Evolutionary conservation across 2,888 invertebrate genomes (phyloP).

Genomic region (Parascotia fuliginaria): DNA sequence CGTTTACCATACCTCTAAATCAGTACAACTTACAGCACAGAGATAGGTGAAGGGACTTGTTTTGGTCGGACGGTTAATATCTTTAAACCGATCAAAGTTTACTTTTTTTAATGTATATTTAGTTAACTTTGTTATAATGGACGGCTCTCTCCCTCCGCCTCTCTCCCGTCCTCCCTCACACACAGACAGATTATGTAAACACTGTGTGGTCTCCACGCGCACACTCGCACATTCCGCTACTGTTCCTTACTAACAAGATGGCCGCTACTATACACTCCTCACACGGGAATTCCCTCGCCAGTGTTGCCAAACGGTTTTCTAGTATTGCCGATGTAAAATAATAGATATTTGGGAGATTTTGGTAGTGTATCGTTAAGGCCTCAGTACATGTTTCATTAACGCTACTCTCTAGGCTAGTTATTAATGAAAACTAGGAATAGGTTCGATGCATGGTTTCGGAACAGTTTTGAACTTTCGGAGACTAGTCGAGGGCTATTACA

Average conservation of each 20-base stretch:
- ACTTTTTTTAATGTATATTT: too few relatives aligned
- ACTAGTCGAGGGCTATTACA: slow-evolving; percentile 42
- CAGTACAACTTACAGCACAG: slow-evolving; percentile 40
- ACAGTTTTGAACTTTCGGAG: slow-evolving; percentile 41
- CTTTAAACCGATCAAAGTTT: too few relatives aligned
- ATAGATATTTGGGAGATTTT: slow-evolving; percentile 32
- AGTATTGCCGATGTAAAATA: slow-evolving; percentile 16
- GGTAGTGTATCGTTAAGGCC: slow-evolving; percentile 68
- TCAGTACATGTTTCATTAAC: slow-evolving; percentile 73
- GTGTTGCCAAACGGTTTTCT: slow-evolving; percentile 35
- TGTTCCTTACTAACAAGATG: slow-evolving; percentile 78
- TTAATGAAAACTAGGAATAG: slow-evolving; percentile 71
- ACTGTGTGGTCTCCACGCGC: slow-evolving; percentile 83
- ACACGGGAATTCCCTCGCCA: slow-evolving; percentile 30
- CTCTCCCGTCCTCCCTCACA: slow-evolving; percentile 36
- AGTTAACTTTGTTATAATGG: slow-evolving; percentile 2
- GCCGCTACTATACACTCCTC: slow-evolving; percentile 65
- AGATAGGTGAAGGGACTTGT: slow-evolving; percentile 51
- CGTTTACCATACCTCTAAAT: slow-evolving; percentile 23
- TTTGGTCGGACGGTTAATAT: slow-evolving; percentile 7
- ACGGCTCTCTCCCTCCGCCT: slow-evolving; percentile 45
- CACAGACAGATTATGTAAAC: slow-evolving; percentile 58
- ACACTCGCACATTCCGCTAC: slow-evolving; percentile 81
- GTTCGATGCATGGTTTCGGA: slow-evolving; percentile 73
- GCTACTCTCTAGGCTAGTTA: slow-evolving; percentile 78